Evolutionary conservation across 2,888 invertebrate genomes (phyloP).

Genomic region (Melolontha melolontha): DNA sequence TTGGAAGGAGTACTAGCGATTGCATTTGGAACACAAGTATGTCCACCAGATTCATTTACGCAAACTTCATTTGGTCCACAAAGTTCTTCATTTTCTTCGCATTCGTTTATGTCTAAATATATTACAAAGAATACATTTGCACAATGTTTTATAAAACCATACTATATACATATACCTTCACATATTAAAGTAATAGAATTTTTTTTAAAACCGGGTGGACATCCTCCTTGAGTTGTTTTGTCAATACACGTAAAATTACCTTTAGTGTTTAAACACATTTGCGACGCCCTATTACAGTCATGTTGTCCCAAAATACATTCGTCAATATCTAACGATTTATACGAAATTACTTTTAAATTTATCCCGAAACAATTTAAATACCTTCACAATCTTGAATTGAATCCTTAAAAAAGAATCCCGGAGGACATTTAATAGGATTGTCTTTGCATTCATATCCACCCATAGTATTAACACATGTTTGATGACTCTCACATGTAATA

Average conservation of each 20-base stretch:
- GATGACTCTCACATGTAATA: constrained; percentile 58
- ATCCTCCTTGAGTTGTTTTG: constrained; percentile 71
- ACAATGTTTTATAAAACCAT: neutral
- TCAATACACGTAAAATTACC: constrained; percentile 79
- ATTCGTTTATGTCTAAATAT: constrained; percentile 81
- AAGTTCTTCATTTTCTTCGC: constrained; percentile 71
- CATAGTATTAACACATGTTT: constrained; percentile 61
- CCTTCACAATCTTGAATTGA: constrained; percentile 60
- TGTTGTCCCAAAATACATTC: constrained; percentile 76
- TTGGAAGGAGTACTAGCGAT: neutral
- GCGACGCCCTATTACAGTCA: constrained; percentile 75
- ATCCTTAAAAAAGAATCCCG: constrained; percentile 61
- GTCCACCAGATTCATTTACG: constrained; percentile 76
- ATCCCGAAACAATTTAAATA: constrained; percentile 38
- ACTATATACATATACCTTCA: constrained; percentile 66
- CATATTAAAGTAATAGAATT: constrained; percentile 69
- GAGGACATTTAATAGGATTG: constrained; percentile 59
- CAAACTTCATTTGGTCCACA: constrained; percentile 73
- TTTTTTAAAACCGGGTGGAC: constrained; percentile 75
- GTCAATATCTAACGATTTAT: constrained; percentile 73
- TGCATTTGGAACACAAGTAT: constrained; percentile 69
- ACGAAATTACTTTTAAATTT: neutral
- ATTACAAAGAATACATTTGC: constrained; percentile 4
- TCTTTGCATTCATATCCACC: constrained; percentile 62
- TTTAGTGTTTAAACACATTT: constrained; percentile 78